Percentiles rank a stretch among this genome's conserved stretches.
phyloP scores from a whole-genome alignment of 1,140 invertebrate genomes.

The Papilio xuthus region DNA sequence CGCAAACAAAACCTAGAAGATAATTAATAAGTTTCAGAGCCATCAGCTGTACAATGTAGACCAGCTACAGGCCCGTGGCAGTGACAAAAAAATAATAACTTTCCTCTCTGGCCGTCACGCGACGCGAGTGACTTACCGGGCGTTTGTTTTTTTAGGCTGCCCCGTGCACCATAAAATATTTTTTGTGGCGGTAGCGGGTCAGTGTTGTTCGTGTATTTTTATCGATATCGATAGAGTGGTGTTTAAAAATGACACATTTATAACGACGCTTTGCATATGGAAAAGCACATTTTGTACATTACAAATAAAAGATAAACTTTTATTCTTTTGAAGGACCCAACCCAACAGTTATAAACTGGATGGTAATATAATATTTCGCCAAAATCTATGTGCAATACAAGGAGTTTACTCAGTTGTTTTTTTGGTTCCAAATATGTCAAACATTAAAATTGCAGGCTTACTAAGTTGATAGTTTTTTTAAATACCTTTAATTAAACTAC shows the following conservation, averaged over 20 bases:
- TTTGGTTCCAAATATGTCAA: no score
- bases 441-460: no score
- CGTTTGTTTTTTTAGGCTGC: slow-evolving; percentile 79
- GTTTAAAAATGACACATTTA: not conserved
- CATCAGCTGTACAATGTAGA: slow-evolving; percentile 50
- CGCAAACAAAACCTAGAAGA: not conserved
- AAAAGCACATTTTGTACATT: no score
- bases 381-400: no score
- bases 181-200: slow-evolving; percentile 76
- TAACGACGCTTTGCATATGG: not conserved
- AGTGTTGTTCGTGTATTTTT: slow-evolving; percentile 49
- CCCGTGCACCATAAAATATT: slow-evolving; percentile 78
- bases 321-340: no score
- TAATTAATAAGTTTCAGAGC: slow-evolving; percentile 48
- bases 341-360: no score
- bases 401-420: no score
- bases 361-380: no score
- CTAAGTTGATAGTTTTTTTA: no score
- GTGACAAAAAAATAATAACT: slow-evolving; percentile 77
- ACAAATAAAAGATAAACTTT: no score
- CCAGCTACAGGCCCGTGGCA: slow-evolving; percentile 53
- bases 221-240: slow-evolving; percentile 41
- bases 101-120: slow-evolving; percentile 66
- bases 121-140: slow-evolving; percentile 76
- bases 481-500: not conserved